Base-by-base conservation (phyloP, 64 coral and sea anemone species). In the Montipora foliosa region DNA sequence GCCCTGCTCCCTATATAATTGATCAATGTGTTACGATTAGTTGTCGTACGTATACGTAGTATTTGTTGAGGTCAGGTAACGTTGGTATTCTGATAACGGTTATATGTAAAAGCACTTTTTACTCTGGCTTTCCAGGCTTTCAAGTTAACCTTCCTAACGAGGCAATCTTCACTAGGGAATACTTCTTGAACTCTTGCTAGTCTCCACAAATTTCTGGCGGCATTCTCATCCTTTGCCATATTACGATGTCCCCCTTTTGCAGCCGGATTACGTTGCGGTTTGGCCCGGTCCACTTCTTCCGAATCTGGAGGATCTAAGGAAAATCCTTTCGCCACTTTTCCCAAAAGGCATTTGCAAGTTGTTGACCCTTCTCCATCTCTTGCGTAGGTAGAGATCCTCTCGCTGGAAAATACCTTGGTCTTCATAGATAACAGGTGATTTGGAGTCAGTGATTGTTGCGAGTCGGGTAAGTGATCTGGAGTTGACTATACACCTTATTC, bases 371-470 rank as follows among this genome's bases (percentile, higher is more conserved):
- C 55, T 19, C 88, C 88, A 90, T 71, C 79, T 25, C 55, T 79
- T 91, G 2, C 44, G 66, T 4, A 87, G 50, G 15, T 93, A 87
- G 19, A 85, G 14, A 47, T 93, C 81, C 11, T 71, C 51, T 5
- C 74, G 11, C 21, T 75, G 51, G 48, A 93, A 87, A 15, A 74
- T 4, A 93, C 70, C 49, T 82, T 93, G 0, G 1, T 71, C 16
- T 93, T 93, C 81, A 86, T 75, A 16, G 90, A 75, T 5, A 91
- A 19, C 3, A 92, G 46, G 47, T 61, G 78, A 66, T 83, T 82
- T 58, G 79, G 79, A 5, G 79, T 51, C 47, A 76, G 49, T 4
- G 79, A 16, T 73, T 92, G 79, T 25, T 75, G 89, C 29, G 29
- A 1, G 29, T 29, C 29, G 29, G 29, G 74, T 47, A 2, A 78